These are phyloP conservation scores for Heliocidaris erythrogramma DNA, from an alignment of 35 echinoderm and acorn worm genomes.

Conservation along the genomic window DNA sequence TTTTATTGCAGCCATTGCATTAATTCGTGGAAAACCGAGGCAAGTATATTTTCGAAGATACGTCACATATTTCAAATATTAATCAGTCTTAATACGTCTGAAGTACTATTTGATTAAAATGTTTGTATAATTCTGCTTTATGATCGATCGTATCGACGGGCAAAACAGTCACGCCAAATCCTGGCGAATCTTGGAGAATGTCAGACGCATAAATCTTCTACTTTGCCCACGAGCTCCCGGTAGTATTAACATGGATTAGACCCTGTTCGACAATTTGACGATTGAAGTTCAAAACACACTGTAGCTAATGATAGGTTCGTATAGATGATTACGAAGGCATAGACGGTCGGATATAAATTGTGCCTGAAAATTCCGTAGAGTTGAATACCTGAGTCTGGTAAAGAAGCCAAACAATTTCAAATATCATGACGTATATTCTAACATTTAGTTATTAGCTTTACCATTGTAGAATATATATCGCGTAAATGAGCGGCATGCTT, in stretches of 20 bases:
- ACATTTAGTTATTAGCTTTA: too few relatives aligned
- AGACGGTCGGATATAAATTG: background rate
- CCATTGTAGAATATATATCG: too few relatives aligned
- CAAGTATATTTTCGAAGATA: background rate
- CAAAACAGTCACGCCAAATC: background rate
- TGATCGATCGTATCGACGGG: background rate
- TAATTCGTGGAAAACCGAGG: background rate
- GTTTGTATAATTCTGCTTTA: background rate
- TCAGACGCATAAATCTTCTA: background rate
- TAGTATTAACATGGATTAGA: conserved; percentile 11
- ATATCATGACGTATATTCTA: too few relatives aligned
- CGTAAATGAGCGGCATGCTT: too few relatives aligned
- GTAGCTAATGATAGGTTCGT: background rate
- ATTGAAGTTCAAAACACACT: background rate
- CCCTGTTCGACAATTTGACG: background rate
- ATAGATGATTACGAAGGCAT: background rate
- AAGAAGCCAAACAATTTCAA: too few relatives aligned
- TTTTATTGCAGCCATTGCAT: background rate
- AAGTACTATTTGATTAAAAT: background rate
- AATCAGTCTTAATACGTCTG: background rate
- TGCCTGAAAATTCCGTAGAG: background rate
- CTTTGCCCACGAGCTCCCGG: background rate
- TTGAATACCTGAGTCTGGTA: background rate
- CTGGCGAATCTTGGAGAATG: background rate
- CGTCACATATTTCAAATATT: background rate